Base-by-base conservation (phyloP, 1,140 invertebrate species). In the Drosophila repletoides region DNA sequence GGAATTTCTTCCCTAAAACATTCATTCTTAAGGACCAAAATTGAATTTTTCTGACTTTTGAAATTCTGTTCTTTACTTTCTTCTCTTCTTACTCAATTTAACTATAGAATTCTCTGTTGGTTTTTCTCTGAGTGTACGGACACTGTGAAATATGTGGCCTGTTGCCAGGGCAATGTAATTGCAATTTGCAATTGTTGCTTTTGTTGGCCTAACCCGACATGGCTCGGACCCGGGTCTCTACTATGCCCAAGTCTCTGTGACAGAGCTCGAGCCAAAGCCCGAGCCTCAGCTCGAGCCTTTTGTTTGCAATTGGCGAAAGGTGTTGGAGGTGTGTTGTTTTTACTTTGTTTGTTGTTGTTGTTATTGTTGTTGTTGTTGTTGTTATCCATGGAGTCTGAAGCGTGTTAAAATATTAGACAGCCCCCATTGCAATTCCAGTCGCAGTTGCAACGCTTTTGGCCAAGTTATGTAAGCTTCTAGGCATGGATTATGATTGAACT, bases 261-360 rank as follows among this genome's bases (percentile, higher is more conserved):
- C n/a, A n/a, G n/a, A n/a, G 55, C 4, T 45, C 60, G 21, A 31
- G 26, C 38, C 46, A 24, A 52, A 53, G 29, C 40, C 45, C 48
- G 14, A 29, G 40, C 41, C 48, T 19, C 12, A 5, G 22, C 10
- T n/a, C 4, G 7, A 17, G 26, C n/a, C 61, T 60, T 70, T 74
- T 79, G 55, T 80, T 79, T 71, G 56, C 61, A 41, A 58, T 67
- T 63, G 76, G 77, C 67, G 48, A 81, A 76, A 80, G 68, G 76
- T 81, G 76, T 72, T 64, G 38, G 58, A 65, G 67, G 41, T 61
- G 49, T 69, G 43, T 15, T 28, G 33, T 40, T 14, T 21, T 15
- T 21, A 5, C n/a, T 38, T 1, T 28, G 6, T 40, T 3, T 29
- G 22, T 53, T 10, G 34, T 5, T 52, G 29, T 41, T 45, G 22